A percentile compares a stretch with the other conserved stretches of the same genome.
Evolutionary conservation across 2,113 vertebrate species (phyloP).

Genomic region (Anoura caudifer): DNA sequence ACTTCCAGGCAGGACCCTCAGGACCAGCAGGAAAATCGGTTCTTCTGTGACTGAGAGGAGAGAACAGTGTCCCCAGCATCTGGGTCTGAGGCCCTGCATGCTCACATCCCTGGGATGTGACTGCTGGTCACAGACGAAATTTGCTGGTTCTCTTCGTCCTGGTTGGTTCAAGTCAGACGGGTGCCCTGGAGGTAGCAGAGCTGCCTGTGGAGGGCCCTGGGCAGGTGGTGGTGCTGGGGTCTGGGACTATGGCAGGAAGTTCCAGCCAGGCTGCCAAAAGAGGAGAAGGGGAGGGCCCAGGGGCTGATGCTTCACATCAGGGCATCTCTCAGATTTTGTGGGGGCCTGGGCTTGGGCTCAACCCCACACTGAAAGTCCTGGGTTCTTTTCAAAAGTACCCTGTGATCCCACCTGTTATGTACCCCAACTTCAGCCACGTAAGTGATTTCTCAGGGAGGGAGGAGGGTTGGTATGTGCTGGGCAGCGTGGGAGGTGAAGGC

Average conservation of each 20-base stretch:
- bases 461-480: background rate
- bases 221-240: background rate
- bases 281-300: background rate
- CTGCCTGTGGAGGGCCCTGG: background rate
- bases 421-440: background rate
- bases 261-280: background rate
- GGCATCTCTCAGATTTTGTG: background rate
- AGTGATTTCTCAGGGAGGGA: background rate
- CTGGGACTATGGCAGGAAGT: background rate
- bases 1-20: background rate
- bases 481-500: background rate
- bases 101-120: background rate
- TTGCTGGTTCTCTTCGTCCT: background rate
- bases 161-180: fast-evolving
- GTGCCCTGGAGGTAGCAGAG: background rate
- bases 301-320: background rate
- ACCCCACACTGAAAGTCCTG: background rate
- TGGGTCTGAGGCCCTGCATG: background rate
- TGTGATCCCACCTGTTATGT: background rate
- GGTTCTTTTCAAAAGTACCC: slow-evolving; percentile 45
- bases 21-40: background rate
- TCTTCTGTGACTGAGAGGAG: background rate
- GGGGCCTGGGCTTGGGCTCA: fast-evolving
- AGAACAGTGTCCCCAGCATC: background rate
- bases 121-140: background rate